Conservation (phyloP, 2,797 vertebrate species). For the Enteromius argenteus region DNA sequence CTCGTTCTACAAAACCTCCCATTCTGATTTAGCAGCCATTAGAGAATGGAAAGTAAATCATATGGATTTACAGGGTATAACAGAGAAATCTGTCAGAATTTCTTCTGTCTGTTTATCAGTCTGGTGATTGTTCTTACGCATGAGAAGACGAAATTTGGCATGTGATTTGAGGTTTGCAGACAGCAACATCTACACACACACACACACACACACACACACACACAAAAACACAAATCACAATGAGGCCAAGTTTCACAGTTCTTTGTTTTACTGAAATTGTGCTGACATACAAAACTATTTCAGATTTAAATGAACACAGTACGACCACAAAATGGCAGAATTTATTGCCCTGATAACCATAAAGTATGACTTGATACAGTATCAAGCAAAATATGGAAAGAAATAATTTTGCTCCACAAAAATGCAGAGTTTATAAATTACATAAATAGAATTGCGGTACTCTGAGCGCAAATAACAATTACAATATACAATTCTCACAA, state of each 20-base stretch:
- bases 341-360: conserved; percentile 27
- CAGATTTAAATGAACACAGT: conserved; percentile 23
- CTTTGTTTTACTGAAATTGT: conserved; percentile 33
- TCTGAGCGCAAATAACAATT: conserved; percentile 27
- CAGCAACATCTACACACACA: neutral
- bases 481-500: conserved; percentile 44
- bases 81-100: neutral
- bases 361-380: conserved; percentile 32
- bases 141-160: neutral
- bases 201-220: too few species aligned
- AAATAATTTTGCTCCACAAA: conserved; percentile 10
- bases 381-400: conserved; percentile 25
- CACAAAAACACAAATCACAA: neutral
- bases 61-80: conserved; percentile 8
- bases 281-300: conserved; percentile 36
- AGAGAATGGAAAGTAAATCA: neutral
- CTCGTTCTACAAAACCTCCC: neutral
- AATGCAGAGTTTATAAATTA: conserved; percentile 36
- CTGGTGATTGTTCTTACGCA: neutral
- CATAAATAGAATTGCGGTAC: conserved; percentile 38
- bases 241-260: conserved; percentile 17
- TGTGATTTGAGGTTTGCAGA: neutral
- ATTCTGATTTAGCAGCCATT: neutral
- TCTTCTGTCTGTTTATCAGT: neutral
- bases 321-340: conserved; percentile 12